Percentiles rank a stretch among this genome's conserved stretches.
phyloP scores from a whole-genome alignment of 1,140 invertebrate genomes.

The Zaprionus africanus region DNA sequence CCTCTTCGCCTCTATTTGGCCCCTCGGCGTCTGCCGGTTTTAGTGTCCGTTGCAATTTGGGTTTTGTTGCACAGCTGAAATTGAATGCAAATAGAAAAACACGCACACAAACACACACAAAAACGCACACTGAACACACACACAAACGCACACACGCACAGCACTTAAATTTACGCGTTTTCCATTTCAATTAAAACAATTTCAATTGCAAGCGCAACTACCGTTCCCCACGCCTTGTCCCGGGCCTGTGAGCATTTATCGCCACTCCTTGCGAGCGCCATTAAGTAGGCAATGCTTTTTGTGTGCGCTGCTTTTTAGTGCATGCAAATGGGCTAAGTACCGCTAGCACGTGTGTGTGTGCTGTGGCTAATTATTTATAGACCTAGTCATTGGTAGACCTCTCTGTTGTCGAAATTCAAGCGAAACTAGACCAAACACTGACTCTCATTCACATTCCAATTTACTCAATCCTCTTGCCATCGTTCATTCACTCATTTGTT shows the following conservation, averaged over 20 bases:
- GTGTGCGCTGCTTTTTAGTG: constrained; percentile 45
- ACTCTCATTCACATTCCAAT: constrained; percentile 9
- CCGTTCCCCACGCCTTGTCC: no score
- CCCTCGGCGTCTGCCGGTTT: constrained; percentile 30
- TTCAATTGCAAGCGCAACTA: constrained; percentile 24
- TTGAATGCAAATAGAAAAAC: constrained; percentile 81
- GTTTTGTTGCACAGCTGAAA: constrained; percentile 74
- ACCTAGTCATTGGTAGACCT: constrained; percentile 39
- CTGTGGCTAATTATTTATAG: constrained; percentile 75
- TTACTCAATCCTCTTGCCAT: constrained; percentile 5
- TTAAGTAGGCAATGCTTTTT: constrained; percentile 66
- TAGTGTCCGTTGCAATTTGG: constrained; percentile 77
- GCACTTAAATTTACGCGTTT: constrained; percentile 80
- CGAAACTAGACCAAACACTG: constrained; percentile 17
- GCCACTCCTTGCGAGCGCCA: constrained; percentile 54
- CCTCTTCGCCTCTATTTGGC: not conserved
- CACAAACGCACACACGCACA: constrained; percentile 43
- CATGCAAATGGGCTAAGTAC: constrained; percentile 59
- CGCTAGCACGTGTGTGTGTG: constrained; percentile 16
- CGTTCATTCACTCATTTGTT: constrained; percentile 21
- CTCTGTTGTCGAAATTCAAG: constrained; percentile 1
- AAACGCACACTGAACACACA: constrained; percentile 20
- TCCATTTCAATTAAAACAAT: constrained; percentile 82
- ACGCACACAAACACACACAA: constrained; percentile 35
- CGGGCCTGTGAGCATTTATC: constrained; percentile 49